These are phyloP conservation scores for Xylophagus ater DNA, from an alignment of 2,888 invertebrate genomes.

Conservation along the genomic window DNA sequence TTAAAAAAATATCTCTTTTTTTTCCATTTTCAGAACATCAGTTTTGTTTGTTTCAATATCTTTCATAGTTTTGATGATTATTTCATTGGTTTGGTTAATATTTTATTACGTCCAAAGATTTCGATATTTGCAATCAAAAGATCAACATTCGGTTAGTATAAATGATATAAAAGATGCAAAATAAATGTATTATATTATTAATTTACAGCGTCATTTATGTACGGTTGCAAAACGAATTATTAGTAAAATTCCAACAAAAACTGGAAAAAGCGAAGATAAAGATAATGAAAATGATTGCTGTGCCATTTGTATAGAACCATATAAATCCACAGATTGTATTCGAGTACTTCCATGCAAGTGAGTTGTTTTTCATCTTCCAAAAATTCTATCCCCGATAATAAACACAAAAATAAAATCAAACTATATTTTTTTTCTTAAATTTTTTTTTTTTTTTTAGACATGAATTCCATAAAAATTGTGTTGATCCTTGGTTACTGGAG, in stretches of 20 bases:
- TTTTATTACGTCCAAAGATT: slow-evolving; percentile 95
- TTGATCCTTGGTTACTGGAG: slow-evolving; percentile 92
- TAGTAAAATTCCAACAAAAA: slow-evolving; percentile 84
- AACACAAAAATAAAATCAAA: no score
- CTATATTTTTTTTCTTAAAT: not conserved
- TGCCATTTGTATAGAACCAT: slow-evolving; percentile 90
- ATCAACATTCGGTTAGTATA: slow-evolving; percentile 70
- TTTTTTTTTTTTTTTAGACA: slow-evolving; percentile 51
- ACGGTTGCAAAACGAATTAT: slow-evolving; percentile 90
- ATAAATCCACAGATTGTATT: slow-evolving; percentile 75
- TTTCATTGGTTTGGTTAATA: slow-evolving; percentile 87
- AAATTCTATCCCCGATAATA: not conserved
- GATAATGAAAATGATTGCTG: slow-evolving; percentile 83
- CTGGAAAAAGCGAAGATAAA: slow-evolving; percentile 75
- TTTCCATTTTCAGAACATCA: slow-evolving; percentile 58
- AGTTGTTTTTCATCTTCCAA: slow-evolving; percentile 29
- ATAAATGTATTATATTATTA: slow-evolving; percentile 11
- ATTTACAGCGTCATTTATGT: slow-evolving; percentile 70
- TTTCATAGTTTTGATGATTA: slow-evolving; percentile 90
- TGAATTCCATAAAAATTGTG: slow-evolving; percentile 90
- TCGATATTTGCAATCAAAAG: slow-evolving; percentile 88
- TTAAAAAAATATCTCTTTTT: slow-evolving; percentile 3
- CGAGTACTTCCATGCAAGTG: slow-evolving; percentile 87
- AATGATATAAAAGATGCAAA: slow-evolving; percentile 4
- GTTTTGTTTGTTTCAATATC: slow-evolving; percentile 92